Evolutionary conservation across 2,888 invertebrate genomes (phyloP).

Genomic region (Dryocosmus kuriphilus): DNA sequence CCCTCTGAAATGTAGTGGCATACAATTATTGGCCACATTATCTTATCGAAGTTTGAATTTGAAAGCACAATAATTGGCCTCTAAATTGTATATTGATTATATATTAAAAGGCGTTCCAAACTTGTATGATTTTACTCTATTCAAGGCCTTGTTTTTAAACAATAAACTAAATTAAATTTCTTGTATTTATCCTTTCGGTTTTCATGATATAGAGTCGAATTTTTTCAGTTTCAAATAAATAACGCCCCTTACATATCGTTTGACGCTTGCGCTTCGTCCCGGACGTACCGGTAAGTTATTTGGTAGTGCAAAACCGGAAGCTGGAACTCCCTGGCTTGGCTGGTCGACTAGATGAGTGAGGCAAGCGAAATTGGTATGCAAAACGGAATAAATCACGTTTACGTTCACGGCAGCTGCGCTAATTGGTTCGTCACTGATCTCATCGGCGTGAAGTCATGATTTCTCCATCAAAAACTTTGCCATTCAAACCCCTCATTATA

Average conservation of each 20-base stretch:
- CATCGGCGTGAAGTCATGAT: slow-evolving; percentile 38
- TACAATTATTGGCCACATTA: no score
- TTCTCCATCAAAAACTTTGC: slow-evolving; percentile 29
- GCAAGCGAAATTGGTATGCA: slow-evolving; percentile 67
- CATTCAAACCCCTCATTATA: slow-evolving; percentile 1
- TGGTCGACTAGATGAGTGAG: slow-evolving; percentile 52
- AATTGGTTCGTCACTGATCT: slow-evolving; percentile 66
- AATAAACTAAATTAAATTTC: background rate
- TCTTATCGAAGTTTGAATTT: no score
- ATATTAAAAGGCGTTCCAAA: no score
- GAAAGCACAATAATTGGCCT: no score
- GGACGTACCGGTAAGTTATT: slow-evolving; percentile 59
- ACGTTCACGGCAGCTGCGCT: slow-evolving; percentile 69
- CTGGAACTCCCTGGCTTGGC: slow-evolving; percentile 53
- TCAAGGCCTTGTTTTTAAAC: no score
- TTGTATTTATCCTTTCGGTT: background rate
- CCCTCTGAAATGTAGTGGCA: no score
- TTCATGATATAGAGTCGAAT: background rate
- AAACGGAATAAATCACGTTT: slow-evolving; percentile 72
- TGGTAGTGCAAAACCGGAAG: slow-evolving; percentile 59
- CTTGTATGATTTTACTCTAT: no score
- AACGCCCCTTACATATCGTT: slow-evolving; percentile 8
- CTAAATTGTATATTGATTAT: no score
- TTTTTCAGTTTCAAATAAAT: slow-evolving; percentile 4
- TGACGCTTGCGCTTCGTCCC: slow-evolving; percentile 11